Conservation (phyloP, 1,140 invertebrate genomes). For the Coenobita brevimanus region DNA sequence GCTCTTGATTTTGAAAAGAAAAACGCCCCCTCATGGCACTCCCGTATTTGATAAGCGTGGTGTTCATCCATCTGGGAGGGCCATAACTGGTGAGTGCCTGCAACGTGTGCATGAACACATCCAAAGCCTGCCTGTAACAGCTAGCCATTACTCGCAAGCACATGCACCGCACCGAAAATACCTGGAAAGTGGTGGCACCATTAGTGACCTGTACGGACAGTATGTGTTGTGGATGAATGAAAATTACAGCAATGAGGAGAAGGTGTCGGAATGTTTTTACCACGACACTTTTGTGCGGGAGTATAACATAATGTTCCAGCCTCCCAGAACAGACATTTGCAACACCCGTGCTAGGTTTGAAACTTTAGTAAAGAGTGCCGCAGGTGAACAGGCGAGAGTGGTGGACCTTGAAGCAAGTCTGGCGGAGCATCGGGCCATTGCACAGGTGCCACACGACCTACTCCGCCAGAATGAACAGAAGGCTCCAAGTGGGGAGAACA, state of each 20-base stretch:
- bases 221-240: not conserved
- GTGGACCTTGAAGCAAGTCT: not conserved
- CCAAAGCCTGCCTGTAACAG: too few species aligned
- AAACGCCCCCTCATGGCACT: conserved; percentile 3
- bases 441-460: too few species aligned
- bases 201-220: not conserved
- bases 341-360: not conserved
- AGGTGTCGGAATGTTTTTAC: not conserved
- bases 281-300: not conserved
- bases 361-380: too few species aligned
- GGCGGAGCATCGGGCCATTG: not conserved
- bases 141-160: not conserved
- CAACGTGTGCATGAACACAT: too few species aligned
- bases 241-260: not conserved
- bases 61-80: not conserved
- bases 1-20: not conserved
- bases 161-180: not conserved
- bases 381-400: too few species aligned
- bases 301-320: conserved; percentile 3
- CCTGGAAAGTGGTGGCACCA: not conserved
- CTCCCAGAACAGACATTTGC: not conserved
- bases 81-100: not conserved
- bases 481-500: not conserved
- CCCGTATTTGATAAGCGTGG: not conserved
- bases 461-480: not conserved